These are phyloP conservation scores for Panulirus ornatus DNA, from an alignment of 1,140 invertebrate genomes.

Conservation along the genomic window DNA sequence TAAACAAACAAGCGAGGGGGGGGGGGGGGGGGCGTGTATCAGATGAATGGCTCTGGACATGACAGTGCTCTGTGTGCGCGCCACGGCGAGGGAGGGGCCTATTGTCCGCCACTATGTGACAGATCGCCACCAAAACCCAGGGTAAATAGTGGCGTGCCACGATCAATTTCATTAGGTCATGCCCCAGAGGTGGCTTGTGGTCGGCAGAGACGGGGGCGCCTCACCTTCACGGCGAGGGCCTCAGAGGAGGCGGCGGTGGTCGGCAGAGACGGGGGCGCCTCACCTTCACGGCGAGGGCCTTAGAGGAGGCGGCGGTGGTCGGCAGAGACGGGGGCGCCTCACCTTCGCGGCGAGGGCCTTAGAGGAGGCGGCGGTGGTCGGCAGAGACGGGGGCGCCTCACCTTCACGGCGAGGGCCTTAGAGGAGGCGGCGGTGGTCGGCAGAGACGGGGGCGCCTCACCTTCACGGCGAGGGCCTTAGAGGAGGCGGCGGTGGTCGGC, in stretches of 20 bases:
- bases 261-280: neutral
- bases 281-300: too few species aligned
- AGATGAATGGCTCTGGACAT: conserved; percentile 51
- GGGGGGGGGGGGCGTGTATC: conserved; percentile 38
- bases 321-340: neutral
- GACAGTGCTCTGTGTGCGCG: conserved; percentile 57
- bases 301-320: conserved; percentile 18
- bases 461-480: too few species aligned
- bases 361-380: conserved; percentile 16
- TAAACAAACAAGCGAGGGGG: conserved; percentile 50
- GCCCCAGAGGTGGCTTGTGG: conserved; percentile 41
- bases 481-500: too few species aligned
- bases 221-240: too few species aligned
- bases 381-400: neutral
- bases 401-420: too few species aligned
- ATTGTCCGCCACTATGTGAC: conserved; percentile 60
- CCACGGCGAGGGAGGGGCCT: conserved; percentile 23
- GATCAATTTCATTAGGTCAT: conserved; percentile 67
- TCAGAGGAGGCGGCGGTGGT: conserved; percentile 21
- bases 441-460: too few species aligned
- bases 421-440: too few species aligned
- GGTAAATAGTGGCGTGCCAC: conserved; percentile 57
- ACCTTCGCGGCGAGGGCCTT: too few species aligned
- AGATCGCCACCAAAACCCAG: conserved; percentile 37
- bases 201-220: neutral